A percentile compares a stretch with the other conserved stretches of the same genome.
Conservation (phyloP, 2,797 vertebrate genomes). For the Hyperoplus immaculatus region DNA sequence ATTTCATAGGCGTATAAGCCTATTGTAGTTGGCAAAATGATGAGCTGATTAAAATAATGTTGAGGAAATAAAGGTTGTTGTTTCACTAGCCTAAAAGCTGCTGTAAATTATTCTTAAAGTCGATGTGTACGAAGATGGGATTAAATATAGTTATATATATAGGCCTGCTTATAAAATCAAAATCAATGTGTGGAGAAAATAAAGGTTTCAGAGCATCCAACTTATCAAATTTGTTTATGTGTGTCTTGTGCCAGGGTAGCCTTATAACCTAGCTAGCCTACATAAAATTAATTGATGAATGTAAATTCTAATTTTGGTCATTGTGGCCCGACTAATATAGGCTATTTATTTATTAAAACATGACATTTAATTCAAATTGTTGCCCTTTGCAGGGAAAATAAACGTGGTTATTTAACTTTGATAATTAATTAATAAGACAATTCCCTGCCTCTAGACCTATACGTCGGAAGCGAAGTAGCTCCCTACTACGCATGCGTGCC, state of each 20-base stretch:
- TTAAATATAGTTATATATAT: background rate
- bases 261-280: background rate
- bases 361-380: background rate
- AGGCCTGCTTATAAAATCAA: background rate
- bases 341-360: background rate
- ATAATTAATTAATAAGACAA: background rate
- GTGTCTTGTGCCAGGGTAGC: too few relatives aligned
- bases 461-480: background rate
- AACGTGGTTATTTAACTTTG: background rate
- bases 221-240: too few relatives aligned
- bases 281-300: background rate
- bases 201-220: background rate
- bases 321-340: background rate
- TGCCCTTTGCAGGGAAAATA: background rate
- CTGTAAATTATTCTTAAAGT: too few relatives aligned
- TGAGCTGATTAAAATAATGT: too few relatives aligned
- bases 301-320: background rate
- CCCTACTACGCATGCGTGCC: conserved; percentile 14
- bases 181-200: background rate
- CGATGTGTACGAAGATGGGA: background rate
- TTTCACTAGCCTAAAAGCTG: too few relatives aligned
- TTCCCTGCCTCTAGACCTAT: background rate
- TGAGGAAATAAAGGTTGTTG: too few relatives aligned
- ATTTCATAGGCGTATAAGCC: too few relatives aligned
- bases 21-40: too few relatives aligned